These are phyloP conservation scores for Drosophila pseudotakahashii DNA, from an alignment of 2,888 invertebrate species.

Conservation along the genomic window DNA sequence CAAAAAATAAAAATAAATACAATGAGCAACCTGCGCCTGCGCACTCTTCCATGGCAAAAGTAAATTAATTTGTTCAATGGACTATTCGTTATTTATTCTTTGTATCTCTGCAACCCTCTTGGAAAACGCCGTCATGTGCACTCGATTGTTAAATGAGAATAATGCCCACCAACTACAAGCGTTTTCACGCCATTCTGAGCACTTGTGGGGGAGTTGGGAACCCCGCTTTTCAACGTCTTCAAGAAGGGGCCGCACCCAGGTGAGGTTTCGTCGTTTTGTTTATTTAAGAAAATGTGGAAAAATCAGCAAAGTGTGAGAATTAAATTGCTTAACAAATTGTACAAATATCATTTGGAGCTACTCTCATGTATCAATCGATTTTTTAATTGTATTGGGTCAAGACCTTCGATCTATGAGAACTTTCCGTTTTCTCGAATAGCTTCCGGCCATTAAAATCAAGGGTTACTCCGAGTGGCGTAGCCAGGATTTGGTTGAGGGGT, in stretches of 20 bases:
- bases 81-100: conserved; percentile 5
- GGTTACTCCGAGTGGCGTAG: no score
- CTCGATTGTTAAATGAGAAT: conserved; percentile 59
- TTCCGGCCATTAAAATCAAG: conserved; percentile 65
- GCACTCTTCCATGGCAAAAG: conserved; percentile 32
- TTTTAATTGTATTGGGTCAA: conserved; percentile 1
- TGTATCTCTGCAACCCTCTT: neutral
- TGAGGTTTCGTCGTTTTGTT: conserved; percentile 70
- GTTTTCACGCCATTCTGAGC: conserved; percentile 78
- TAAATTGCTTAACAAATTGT: conserved; percentile 62
- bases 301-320: conserved; percentile 77
- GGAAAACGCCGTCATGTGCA: conserved; percentile 24
- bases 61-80: conserved; percentile 53
- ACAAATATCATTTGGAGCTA: conserved; percentile 48
- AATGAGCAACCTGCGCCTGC: conserved; percentile 28
- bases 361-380: conserved; percentile 10
- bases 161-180: conserved; percentile 76
- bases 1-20: conserved; percentile 2
- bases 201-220: conserved; percentile 47
- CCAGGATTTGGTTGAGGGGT: neutral
- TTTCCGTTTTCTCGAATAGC: conserved; percentile 48
- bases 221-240: conserved; percentile 20
- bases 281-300: conserved; percentile 73
- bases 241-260: conserved; percentile 67
- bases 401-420: conserved; percentile 49